Base-by-base conservation (phyloP, 53 echinoderm and acorn worm species). In the Zoroaster sp. region DNA sequence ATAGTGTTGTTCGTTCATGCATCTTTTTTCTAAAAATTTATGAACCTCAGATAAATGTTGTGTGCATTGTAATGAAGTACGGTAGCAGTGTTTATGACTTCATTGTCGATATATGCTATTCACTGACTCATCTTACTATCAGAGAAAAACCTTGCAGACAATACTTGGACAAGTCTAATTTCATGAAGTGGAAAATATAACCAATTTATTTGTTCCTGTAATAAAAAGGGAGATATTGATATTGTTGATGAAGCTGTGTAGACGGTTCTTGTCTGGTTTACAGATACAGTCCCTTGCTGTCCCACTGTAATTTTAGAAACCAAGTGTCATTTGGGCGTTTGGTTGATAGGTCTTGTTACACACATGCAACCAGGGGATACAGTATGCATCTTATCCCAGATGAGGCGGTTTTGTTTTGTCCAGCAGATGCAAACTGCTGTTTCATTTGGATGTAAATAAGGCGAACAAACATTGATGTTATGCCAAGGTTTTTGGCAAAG, bases 401-500 rank as follows among this genome's bases (percentile, higher is more conserved):
- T 5, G 39, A 73, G 39, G 37, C 35, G 39, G 43, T 40, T 37
- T 73, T 73, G n/a, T 35, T 18, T 39, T 73, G n/a, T 35, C 25
- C 41, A 11, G n/a, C 38, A 25, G 40, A 37, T 23, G n/a, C 40
- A 73, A 35, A n/a, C 41, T 38, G 35, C 73, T 73, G 4, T 70
- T 83, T 83, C 83, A 83, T 83, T 83, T 83, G 45, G 35, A 83
- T 83, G 83, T 30, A 83, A 83, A 83, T 83, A 14, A 70, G 70
- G 32, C 20, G 6, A 34, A 46, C 66, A 66, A 70, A 70, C 70
- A 71, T 83, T 83, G 83, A 83, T 83, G 69, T 21, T n/a, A 13
- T 41, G 41, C 67, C 0, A 2, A 81, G 66, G 44, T 7, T 55
- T 55, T 23, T 55, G 6, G 55, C 55, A 1, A 9, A 2, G n/a